Evolutionary conservation across 1,140 invertebrate genomes (phyloP), one percentile per base, ranked within the genome.

Genomic region (Apis dorsata): DNA sequence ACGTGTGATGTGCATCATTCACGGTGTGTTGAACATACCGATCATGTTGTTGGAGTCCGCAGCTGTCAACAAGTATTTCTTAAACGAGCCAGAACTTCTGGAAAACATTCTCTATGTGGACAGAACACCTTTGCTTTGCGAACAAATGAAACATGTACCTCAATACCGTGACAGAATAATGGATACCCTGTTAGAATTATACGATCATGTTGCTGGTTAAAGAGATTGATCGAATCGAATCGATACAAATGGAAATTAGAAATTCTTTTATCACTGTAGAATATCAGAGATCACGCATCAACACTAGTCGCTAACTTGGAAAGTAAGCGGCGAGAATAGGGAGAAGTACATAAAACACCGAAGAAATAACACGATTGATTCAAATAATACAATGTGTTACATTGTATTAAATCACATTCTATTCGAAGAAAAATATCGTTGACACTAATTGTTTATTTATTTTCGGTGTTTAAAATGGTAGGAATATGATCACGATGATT

Each of bases 31-130:
- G 7, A 92, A 92, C 59, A 88, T 81, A 44, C 89, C 90, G 0
- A 90, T 92, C 13, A 91, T 92, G 91, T 55, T 92, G 8, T 49
- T 92, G 13, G 85, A 91, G 12, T 65, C 89, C 21, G 59, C 51
- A 1, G 85, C 86, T 8, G 89, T 86, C 5, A 87, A 77, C 55
- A 91, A 90, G 53, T 91, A 91, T 34, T 92, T 92, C 24, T 44
- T 66, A 1, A n/a, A 87, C 17, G 72, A 88, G 9, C 85, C 85
- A 0, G 80, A 90, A 12, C 68, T 86, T 2, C 71, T 92, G 12
- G 84, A 91, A 15, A 78, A 49, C 15, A 7, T 91, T 21, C 76
- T 92, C 1, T 92, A 89, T 34, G 82, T 76, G 7, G 91, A 92
- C 21, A 88, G 91, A 57, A 90, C 90, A 8, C 87, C 90, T 1